phyloP scores from a whole-genome alignment of 2,888 invertebrate species.

The Synergus laeviventris region DNA sequence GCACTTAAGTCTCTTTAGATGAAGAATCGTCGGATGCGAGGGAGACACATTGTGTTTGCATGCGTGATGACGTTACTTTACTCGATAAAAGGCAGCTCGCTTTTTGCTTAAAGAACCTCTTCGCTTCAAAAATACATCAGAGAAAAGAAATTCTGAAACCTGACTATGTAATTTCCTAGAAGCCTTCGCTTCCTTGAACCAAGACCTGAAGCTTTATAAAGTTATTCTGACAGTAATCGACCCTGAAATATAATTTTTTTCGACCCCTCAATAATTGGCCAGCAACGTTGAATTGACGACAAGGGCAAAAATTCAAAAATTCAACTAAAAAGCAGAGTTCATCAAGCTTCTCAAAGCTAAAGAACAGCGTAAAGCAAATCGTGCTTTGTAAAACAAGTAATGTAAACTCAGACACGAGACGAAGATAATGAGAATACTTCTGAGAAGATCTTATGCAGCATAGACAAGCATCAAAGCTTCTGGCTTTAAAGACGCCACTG shows the following conservation, averaged over 20 bases:
- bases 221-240: not conserved
- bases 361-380: not conserved
- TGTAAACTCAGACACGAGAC: slow-evolving; percentile 22
- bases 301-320: not conserved
- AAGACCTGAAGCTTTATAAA: slow-evolving; percentile 2
- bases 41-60: slow-evolving; percentile 31
- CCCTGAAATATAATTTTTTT: not conserved
- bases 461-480: slow-evolving; percentile 15
- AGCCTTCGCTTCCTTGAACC: not conserved
- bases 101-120: slow-evolving; percentile 30
- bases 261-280: not conserved
- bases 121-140: slow-evolving; percentile 27
- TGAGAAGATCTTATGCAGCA: slow-evolving; percentile 17
- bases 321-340: not conserved
- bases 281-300: not conserved
- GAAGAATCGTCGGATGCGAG: slow-evolving; percentile 30
- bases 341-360: not conserved
- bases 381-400: not conserved
- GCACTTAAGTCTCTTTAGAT: slow-evolving; percentile 38
- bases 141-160: slow-evolving; percentile 18
- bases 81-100: slow-evolving; percentile 36
- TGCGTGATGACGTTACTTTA: slow-evolving; percentile 36
- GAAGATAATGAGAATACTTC: slow-evolving; percentile 33
- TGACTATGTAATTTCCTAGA: slow-evolving; percentile 27
- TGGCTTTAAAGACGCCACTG: slow-evolving; percentile 24